Base-by-base conservation (phyloP, 2,113 vertebrate species). In the Mastomys coucha region DNA sequence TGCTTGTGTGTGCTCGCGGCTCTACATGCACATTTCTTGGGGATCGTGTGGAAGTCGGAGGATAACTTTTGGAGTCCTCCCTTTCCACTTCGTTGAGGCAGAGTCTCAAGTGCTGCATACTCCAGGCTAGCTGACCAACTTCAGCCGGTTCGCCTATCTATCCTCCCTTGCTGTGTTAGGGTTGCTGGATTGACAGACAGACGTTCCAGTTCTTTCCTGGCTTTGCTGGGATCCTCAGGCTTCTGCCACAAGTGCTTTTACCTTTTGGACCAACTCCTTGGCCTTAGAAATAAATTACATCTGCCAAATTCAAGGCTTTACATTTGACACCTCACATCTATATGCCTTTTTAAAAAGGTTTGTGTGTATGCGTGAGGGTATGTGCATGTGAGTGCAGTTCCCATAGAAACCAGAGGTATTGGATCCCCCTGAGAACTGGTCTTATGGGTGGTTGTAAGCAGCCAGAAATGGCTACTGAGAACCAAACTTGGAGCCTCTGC, bases 281-380 rank as follows among this genome's bases (percentile, higher is more conserved):
- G 4, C 58, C 39, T 16, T 65, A 85, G 39, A 85, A 65, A 65
- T 85, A 85, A 33, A 56, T 51, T 28, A n/a, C 42, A 82, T n/a
- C 24, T 90, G 14, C 49, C 65, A 60, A 85, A 94, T 89, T 90
- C 87, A 73, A 96, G 39, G 9, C n/a, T 88, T 93, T 95, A 24
- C 24, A 73, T 0, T 85, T 58, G 65, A 53, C 20, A 86, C 45
- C 45, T 36, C 67, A 87, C 39, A 72, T 89, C 4, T 91, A 24
- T 96, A 80, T 91, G 20, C 33, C 36, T 67, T 95, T 90, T 75
- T 45, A 14, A 49, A 78, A 78, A 51, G 31, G 14, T 14, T 33
- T 51, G 63, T 69, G 63, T 67, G 31, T 81, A n/a, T 67, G 17
- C 33, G 63, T 69, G 36, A 67, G 14, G 24, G 14, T 65, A 31